phyloP scores from a whole-genome alignment of 35 echinoderm and acorn worm species.

The Ptychodera flava region DNA sequence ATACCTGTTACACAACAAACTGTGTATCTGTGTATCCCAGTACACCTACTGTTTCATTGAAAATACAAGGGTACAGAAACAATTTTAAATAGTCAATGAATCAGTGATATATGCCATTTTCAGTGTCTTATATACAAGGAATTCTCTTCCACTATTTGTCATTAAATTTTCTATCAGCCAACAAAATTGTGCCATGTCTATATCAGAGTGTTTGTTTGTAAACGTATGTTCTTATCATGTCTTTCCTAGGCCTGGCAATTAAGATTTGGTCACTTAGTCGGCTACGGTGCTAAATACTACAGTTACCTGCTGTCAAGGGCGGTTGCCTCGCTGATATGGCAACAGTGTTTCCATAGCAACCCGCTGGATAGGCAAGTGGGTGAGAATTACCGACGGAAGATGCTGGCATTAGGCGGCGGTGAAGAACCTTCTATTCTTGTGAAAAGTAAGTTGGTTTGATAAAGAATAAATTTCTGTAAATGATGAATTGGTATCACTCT shows the following conservation, averaged over 20 bases:
- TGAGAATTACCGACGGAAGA: conserved; percentile 69
- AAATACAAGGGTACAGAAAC: too few species aligned
- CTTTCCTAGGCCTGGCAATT: conserved; percentile 94
- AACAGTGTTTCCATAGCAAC: conserved; percentile 57
- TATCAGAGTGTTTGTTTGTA: too few species aligned
- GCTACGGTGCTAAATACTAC: conserved; percentile 97
- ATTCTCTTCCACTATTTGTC: too few species aligned
- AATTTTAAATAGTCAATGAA: too few species aligned
- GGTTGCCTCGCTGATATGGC: conserved; percentile 77
- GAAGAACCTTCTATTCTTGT: conserved; percentile 68
- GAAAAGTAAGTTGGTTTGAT: conserved; percentile 60
- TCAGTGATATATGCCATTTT: too few species aligned
- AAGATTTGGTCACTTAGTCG: conserved; percentile 86
- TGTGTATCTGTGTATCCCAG: too few species aligned
- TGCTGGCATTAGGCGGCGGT: conserved; percentile 83
- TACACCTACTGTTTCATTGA: too few species aligned
- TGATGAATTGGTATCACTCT: neutral
- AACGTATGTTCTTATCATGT: too few species aligned
- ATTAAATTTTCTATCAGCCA: too few species aligned
- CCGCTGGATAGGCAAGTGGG: conserved; percentile 63
- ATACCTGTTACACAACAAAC: too few species aligned
- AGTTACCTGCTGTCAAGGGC: conserved; percentile 87
- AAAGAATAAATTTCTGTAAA: neutral
- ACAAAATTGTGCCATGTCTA: too few species aligned
- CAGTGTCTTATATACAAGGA: too few species aligned